Base-by-base conservation (phyloP, 2,888 invertebrate species). In the Pteria penguin region DNA sequence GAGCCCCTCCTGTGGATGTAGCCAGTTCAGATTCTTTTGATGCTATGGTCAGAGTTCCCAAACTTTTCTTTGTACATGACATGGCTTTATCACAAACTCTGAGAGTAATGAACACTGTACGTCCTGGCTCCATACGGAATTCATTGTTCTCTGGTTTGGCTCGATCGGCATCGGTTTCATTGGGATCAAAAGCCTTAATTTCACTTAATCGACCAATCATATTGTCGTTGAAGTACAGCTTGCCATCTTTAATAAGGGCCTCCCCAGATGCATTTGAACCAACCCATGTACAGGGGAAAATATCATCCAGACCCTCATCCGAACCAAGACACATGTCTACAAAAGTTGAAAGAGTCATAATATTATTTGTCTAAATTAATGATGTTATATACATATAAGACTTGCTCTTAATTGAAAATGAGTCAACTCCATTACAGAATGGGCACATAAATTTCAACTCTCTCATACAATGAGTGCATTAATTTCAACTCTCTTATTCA, bases 81-180 rank as follows among this genome's bases (percentile, higher is more conserved):
- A 70, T 32, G 1, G 81, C 81, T 57, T 77, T 73, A 32, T 79
- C 80, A 72, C 81, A 82, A 18, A 76, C 68, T 57, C 65, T 68
- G 18, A 78, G 45, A 36, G 24, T 63, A 18, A 75, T 61, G 63
- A 77, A 82, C 31, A 82, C 22, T 29, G 72, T 78, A 11, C 78
- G 33, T 11, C 80, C 80, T 24, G 80, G 78, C 60, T 78, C 78
- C 72, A 82, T 76, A 4, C 31, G 66, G 58, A 80, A 79, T 4
- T 36, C 52, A 24, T 63, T 68, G 33, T 57, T 68, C 2, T 68
- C 68, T 18, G 54, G 31, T 33, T 45, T 29, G 2, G 55, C 14
- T 32, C 33, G 24, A 31, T 58, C 36, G 52, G 52, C 52, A 61
- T 70, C 69, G 24, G 73, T 36, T 73, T 73, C 58, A 2, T 22